phyloP scores from a whole-genome alignment of 2,113 vertebrate species.

The Rhabdornis inornatus region DNA sequence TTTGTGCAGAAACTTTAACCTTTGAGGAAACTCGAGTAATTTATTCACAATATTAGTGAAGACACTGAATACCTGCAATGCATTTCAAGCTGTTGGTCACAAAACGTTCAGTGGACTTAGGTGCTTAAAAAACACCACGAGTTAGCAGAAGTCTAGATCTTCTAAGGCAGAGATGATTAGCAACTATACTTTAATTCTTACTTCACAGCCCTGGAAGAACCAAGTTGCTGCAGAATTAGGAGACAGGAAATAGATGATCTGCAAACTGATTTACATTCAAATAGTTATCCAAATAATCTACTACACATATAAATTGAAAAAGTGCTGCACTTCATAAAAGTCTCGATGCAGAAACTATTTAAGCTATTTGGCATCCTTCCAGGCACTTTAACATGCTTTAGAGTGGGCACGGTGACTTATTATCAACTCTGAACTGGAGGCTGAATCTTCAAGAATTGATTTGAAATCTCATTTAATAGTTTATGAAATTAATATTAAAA shows the following conservation, averaged over 20 bases:
- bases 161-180: not conserved
- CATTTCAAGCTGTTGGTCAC: not conserved
- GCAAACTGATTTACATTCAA: not conserved
- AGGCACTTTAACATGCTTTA: not conserved
- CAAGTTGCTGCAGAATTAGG: not conserved
- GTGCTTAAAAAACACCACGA: not conserved
- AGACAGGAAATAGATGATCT: not conserved
- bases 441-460: not conserved
- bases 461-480: constrained; percentile 15
- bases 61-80: not conserved
- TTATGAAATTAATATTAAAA: constrained; percentile 38
- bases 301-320: not conserved
- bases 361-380: constrained; percentile 15
- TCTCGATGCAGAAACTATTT: constrained; percentile 4
- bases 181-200: not conserved
- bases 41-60: not conserved
- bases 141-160: not conserved
- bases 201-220: not conserved
- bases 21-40: not conserved
- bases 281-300: not conserved
- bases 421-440: not conserved
- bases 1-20: not conserved
- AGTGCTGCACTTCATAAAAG: constrained; percentile 16
- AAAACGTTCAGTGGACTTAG: not conserved
- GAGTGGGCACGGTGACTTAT: not conserved